phyloP scores from a whole-genome alignment of 2,113 vertebrate species.

The Neotragus pygmaeus region DNA sequence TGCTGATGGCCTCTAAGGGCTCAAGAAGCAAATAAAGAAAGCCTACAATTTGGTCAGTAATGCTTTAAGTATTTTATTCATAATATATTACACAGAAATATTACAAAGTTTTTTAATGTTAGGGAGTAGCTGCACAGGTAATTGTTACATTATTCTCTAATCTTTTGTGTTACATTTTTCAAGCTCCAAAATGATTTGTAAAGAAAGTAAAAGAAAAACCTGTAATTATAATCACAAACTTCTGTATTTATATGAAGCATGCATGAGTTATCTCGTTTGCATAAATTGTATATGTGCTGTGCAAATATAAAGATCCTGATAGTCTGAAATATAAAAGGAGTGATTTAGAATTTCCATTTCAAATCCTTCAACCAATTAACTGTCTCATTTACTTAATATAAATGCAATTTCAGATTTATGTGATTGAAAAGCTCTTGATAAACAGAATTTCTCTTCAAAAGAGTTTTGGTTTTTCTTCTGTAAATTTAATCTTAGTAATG shows the following conservation, averaged over 20 bases:
- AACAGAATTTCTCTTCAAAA: background rate
- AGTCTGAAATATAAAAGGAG: background rate
- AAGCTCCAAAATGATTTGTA: background rate
- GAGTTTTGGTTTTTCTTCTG: background rate
- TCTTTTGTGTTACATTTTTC: background rate
- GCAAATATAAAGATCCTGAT: background rate
- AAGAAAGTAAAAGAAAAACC: background rate
- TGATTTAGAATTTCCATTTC: background rate
- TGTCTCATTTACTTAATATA: constrained; percentile 16
- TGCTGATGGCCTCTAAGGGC: background rate
- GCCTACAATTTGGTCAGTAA: background rate
- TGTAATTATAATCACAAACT: background rate
- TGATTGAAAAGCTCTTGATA: background rate
- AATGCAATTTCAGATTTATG: background rate
- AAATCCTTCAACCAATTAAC: constrained; percentile 24
- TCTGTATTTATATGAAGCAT: background rate
- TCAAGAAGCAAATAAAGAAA: background rate
- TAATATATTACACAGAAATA: background rate
- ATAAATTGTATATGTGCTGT: background rate
- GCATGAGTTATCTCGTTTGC: background rate
- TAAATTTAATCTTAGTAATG: background rate
- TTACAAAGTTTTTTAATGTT: background rate
- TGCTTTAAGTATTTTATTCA: background rate
- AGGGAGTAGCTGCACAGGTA: background rate
- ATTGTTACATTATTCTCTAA: background rate